Conservation (phyloP, 2,888 invertebrate genomes). For the Pachymerium ferrugineum region DNA sequence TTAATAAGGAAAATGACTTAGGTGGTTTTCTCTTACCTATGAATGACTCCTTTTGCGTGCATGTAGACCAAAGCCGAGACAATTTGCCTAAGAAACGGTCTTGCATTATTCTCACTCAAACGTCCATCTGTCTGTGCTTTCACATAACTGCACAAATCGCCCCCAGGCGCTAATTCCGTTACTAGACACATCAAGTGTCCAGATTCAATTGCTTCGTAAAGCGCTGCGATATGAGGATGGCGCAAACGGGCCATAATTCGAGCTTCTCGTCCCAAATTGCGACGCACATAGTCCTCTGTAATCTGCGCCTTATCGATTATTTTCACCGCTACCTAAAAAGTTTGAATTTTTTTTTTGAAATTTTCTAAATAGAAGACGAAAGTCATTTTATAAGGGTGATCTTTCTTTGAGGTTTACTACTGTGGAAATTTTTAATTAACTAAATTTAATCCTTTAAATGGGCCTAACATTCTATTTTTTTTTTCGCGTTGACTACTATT, state of each 20-base stretch:
- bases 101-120: slow-evolving; percentile 56
- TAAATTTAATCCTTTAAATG: too few relatives aligned
- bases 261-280: slow-evolving; percentile 66
- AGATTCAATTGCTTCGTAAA: slow-evolving; percentile 63
- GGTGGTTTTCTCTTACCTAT: slow-evolving; percentile 55
- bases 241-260: slow-evolving; percentile 62
- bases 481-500: not conserved
- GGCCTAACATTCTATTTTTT: not conserved
- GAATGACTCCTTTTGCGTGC: slow-evolving; percentile 62
- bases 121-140: slow-evolving; percentile 56
- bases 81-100: slow-evolving; percentile 59
- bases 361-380: too few relatives aligned
- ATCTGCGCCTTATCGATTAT: slow-evolving; percentile 65
- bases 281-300: slow-evolving; percentile 66
- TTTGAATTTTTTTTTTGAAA: not conserved
- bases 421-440: too few relatives aligned
- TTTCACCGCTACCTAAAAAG: slow-evolving; percentile 60
- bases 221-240: slow-evolving; percentile 66
- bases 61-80: slow-evolving; percentile 63
- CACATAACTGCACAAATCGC: slow-evolving; percentile 63
- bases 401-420: too few relatives aligned
- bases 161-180: slow-evolving; percentile 65
- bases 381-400: too few relatives aligned
- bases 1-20: not conserved
- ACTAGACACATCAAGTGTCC: slow-evolving; percentile 66